Evolutionary conservation across 2,888 invertebrate genomes (phyloP), one percentile per base, ranked within the genome.

Genomic region (Drosophila testacea): DNA sequence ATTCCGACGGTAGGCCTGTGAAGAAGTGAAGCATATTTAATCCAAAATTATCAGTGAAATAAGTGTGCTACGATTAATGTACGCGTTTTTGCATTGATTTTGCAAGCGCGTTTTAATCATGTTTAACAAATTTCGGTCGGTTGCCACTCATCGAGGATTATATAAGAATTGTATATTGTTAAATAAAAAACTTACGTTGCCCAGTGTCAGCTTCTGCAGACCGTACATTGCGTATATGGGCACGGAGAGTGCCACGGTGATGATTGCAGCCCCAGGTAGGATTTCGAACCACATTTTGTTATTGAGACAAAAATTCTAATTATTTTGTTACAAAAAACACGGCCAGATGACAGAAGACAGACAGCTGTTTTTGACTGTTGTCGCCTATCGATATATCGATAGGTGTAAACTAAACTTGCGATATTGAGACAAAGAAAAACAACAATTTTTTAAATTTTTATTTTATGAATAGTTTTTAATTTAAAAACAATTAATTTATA

Each of bases 201-300:
- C 95, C 72, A 94, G 70, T 6, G 91, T 83, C 71, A 94, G 88
- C 90, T 95, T 95, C 91, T 95, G 94, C 72, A 95, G 76, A 83
- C 95, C 94, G 90, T 95, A 95, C 44, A 94, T 93, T 3, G 93
- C 93, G 91, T 93, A 94, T 75, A 94, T 94, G 11, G 96, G 96
- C 63, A 95, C 79, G 13, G 94, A 94, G 76, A 95, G 60, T 2
- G 93, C 94, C 41, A 93, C 94, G 47, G 94, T 92, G 57, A 95
- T 94, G 72, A 95, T 94, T 72, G 93, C 93, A 73, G 94, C 94
- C 83, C 94, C 93, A 11, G 95, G 95, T 82, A 95, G 85, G 91
- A 95, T 94, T 94, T 96, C 95, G 92, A 95, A 95, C 96, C 95
- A 96, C 95, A 96, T 96, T 90, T 82, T 92, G 36, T 41, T 54